Percentiles rank a stretch among this genome's conserved stretches.
Conservation (phyloP, 2,797 vertebrate genomes). For the Poliocrania exsul region DNA sequence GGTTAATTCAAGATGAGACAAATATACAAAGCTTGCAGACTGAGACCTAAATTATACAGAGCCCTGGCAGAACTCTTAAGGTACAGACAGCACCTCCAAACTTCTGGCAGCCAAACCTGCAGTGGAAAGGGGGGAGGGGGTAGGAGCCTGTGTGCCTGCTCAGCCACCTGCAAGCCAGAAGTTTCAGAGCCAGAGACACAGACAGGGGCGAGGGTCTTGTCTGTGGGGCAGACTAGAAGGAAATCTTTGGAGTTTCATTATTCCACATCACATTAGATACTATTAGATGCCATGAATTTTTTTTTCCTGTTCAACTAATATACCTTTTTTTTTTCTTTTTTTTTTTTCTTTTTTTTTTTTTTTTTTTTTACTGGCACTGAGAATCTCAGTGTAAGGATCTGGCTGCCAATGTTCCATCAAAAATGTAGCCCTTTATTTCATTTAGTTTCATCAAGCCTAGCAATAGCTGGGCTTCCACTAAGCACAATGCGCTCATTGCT, state of each 20-base stretch:
- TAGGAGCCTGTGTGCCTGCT: not conserved
- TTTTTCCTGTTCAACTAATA: not conserved
- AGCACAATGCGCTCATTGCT: not conserved
- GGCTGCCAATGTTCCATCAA: not conserved
- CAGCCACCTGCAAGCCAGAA: not conserved
- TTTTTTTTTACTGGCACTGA: not conserved
- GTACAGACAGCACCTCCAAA: not conserved
- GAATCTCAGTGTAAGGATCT: not conserved
- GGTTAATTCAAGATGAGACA: not conserved
- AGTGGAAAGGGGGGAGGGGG: not conserved
- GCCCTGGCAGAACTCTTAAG: not conserved
- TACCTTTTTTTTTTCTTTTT: not conserved
- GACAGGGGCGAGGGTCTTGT: rapidly evolving
- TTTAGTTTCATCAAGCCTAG: not conserved
- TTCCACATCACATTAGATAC: not conserved
- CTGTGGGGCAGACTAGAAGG: not conserved
- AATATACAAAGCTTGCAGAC: not conserved
- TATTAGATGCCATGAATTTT: not conserved
- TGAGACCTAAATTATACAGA: not conserved
- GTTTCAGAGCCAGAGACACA: not conserved
- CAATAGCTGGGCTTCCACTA: not conserved
- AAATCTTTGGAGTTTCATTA: not conserved
- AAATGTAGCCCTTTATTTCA: not conserved
- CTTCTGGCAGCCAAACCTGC: rapidly evolving
- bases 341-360: no score